Conservation (phyloP, 2,113 vertebrate genomes). For the Gymnarchus niloticus region DNA sequence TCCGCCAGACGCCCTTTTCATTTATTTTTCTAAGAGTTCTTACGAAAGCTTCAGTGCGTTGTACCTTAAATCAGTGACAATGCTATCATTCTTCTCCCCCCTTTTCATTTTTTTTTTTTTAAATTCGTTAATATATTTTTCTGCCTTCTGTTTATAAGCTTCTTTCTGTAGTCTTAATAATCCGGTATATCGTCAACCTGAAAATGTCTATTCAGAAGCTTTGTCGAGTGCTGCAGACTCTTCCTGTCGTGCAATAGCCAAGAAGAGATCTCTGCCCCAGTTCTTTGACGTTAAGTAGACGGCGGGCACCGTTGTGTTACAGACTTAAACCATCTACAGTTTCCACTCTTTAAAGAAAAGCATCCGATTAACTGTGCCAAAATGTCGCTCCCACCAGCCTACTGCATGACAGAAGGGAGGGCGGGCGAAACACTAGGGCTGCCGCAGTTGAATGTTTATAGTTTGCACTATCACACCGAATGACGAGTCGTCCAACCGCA, state of each 20-base stretch:
- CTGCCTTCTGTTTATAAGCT: slow-evolving; percentile 2
- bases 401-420: slow-evolving; percentile 6
- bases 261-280: slow-evolving; percentile 23
- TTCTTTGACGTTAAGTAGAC: slow-evolving; percentile 30
- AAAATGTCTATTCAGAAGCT: neutral
- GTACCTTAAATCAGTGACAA: slow-evolving; percentile 2
- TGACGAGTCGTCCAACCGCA: neutral
- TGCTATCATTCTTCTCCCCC: neutral
- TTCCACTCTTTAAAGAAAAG: slow-evolving; percentile 17
- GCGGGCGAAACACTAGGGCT: neutral
- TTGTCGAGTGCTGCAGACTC: neutral
- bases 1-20: neutral
- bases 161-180: slow-evolving; percentile 5
- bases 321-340: neutral
- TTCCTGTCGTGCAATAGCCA: neutral
- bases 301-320: neutral
- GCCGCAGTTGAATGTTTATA: slow-evolving; percentile 15
- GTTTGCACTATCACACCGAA: neutral
- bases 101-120: neutral
- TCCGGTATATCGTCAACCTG: neutral
- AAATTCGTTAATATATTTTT: too few species aligned
- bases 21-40: slow-evolving; percentile 8
- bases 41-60: neutral
- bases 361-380: neutral
- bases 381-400: neutral